These are phyloP conservation scores for Enoplosus armatus DNA, from an alignment of 2,797 vertebrate species.

Conservation along the genomic window DNA sequence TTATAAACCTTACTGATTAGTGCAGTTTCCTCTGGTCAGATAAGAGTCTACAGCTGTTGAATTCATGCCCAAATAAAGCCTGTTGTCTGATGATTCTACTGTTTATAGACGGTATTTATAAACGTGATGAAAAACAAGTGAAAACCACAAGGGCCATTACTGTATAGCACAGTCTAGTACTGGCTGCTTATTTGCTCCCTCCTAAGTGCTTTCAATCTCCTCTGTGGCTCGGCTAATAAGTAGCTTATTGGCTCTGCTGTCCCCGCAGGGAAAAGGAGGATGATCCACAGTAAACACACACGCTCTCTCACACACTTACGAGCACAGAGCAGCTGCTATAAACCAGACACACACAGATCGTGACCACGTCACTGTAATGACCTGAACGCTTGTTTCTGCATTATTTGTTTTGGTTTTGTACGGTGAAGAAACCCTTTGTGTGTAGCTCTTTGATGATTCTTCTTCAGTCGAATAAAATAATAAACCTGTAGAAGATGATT, in stretches of 20 bases:
- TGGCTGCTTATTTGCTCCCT: background rate
- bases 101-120: background rate
- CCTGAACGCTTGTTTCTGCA: background rate
- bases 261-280: constrained; percentile 9
- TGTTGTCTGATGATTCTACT: background rate
- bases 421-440: background rate
- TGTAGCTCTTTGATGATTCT: no score
- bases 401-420: background rate
- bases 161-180: background rate
- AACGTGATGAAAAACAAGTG: background rate
- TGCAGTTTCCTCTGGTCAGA: background rate
- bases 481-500: background rate
- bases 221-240: constrained; percentile 27
- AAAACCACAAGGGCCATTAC: background rate
- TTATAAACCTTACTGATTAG: background rate
- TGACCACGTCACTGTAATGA: background rate
- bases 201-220: background rate
- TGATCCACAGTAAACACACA: constrained; percentile 26
- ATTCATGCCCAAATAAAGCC: background rate
- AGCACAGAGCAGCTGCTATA: background rate
- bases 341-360: background rate
- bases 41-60: background rate
- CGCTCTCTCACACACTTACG: background rate
- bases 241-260: constrained; percentile 48
- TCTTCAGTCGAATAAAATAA: no score